Evolutionary conservation across 2,888 invertebrate species (phyloP).

Genomic region (Hypsopygia costalis): DNA sequence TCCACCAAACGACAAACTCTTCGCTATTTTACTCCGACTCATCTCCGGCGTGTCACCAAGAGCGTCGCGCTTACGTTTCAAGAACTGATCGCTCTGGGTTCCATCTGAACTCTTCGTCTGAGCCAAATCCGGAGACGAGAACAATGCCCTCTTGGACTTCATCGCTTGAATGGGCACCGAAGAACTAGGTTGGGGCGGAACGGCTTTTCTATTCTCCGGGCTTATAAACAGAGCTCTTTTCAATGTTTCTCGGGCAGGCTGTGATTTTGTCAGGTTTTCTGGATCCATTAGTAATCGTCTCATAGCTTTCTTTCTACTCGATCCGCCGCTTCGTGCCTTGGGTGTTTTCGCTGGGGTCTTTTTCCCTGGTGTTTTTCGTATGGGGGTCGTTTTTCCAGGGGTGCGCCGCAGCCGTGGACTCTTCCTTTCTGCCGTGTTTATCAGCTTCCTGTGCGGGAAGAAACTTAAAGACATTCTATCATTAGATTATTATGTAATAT

Average conservation of each 20-base stretch:
- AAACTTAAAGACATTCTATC: slow-evolving; percentile 50
- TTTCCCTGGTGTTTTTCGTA: slow-evolving; percentile 65
- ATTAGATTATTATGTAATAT: slow-evolving; percentile 29
- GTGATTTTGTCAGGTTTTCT: slow-evolving; percentile 48
- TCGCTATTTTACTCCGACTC: slow-evolving; percentile 70
- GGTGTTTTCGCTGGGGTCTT: slow-evolving; percentile 81
- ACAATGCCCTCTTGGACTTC: slow-evolving; percentile 84
- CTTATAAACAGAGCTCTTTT: slow-evolving; percentile 89
- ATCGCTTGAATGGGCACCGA: slow-evolving; percentile 69
- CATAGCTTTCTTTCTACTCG: slow-evolving; percentile 81
- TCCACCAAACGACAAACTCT: slow-evolving; percentile 81
- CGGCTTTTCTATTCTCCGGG: slow-evolving; percentile 74
- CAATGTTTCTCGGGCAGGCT: slow-evolving; percentile 73
- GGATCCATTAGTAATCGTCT: slow-evolving; percentile 66
- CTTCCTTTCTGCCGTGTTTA: slow-evolving; percentile 59
- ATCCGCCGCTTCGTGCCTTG: slow-evolving; percentile 80
- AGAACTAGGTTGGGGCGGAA: slow-evolving; percentile 47
- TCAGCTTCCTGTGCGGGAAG: slow-evolving; percentile 74
- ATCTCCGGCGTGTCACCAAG: slow-evolving; percentile 44
- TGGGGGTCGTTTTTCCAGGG: slow-evolving; percentile 68
- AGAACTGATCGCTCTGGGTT: slow-evolving; percentile 39
- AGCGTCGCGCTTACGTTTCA: slow-evolving; percentile 63
- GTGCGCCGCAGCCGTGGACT: slow-evolving; percentile 75
- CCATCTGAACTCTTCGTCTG: slow-evolving; percentile 65
- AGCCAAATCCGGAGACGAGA: slow-evolving; percentile 78